These are phyloP conservation scores for Xestobium rufovillosum DNA, from an alignment of 2,888 invertebrate species.

Conservation along the genomic window DNA sequence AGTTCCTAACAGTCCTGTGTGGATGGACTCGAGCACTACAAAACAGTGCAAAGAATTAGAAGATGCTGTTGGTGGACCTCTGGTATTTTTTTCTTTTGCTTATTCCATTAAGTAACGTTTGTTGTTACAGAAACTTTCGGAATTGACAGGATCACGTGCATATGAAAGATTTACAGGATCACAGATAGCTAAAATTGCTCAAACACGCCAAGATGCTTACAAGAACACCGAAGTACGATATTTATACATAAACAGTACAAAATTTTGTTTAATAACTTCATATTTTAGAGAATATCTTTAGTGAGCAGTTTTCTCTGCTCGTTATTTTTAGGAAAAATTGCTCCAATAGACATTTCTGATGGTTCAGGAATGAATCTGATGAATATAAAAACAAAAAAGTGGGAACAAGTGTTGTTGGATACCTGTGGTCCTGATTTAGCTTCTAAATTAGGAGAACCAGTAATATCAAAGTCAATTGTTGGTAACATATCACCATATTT, in stretches of 20 bases:
- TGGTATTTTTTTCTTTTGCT: conserved; percentile 43
- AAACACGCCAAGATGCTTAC: conserved; percentile 62
- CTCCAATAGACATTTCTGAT: conserved; percentile 86
- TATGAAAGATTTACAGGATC: conserved; percentile 89
- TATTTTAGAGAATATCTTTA: conserved; percentile 73
- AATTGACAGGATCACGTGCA: conserved; percentile 77
- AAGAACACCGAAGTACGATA: conserved; percentile 65
- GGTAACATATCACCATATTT: conserved; percentile 73
- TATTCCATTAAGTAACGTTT: conserved; percentile 23
- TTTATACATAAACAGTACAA: too few relatives aligned
- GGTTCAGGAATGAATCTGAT: conserved; percentile 96
- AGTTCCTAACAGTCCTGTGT: conserved; percentile 75
- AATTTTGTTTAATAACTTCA: too few relatives aligned
- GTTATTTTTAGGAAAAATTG: conserved; percentile 77
- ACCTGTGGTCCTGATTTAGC: conserved; percentile 68
- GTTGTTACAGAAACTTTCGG: conserved; percentile 59
- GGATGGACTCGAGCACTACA: conserved; percentile 91
- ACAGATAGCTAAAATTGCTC: conserved; percentile 85
- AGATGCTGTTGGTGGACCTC: conserved; percentile 62
- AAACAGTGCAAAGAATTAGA: conserved; percentile 73
- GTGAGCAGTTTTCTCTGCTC: conserved; percentile 90
- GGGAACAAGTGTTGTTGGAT: conserved; percentile 69
- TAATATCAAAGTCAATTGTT: conserved; percentile 60
- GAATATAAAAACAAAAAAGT: conserved; percentile 68
- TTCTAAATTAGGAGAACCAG: conserved; percentile 66